phyloP scores from a whole-genome alignment of 1,140 invertebrate species.

The Colletes latitarsis region DNA sequence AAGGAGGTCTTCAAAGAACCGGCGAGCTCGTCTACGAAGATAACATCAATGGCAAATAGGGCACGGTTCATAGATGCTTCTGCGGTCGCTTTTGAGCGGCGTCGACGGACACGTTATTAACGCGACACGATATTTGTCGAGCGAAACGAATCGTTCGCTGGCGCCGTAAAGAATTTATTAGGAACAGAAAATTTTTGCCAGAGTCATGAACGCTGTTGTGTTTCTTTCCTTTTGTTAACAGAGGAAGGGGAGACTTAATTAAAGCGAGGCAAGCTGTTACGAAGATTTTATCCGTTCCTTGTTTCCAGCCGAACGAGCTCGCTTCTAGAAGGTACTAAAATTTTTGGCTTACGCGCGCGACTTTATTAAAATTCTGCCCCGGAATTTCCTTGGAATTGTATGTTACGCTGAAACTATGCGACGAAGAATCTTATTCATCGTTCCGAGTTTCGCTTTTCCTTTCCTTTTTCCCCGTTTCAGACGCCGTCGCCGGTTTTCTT shows the following conservation, averaged over 20 bases:
- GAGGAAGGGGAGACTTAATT: conserved; percentile 12
- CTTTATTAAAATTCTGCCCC: conserved; percentile 39
- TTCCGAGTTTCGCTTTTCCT: background rate
- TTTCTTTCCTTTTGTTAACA: background rate
- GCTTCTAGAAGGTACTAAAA: conserved; percentile 17
- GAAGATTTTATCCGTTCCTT: conserved; percentile 35
- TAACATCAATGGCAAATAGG: conserved; percentile 57
- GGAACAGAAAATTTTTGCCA: background rate
- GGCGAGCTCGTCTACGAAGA: conserved; percentile 30
- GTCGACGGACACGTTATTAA: conserved; percentile 14
- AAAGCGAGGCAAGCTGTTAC: conserved; percentile 4
- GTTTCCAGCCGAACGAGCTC: conserved; percentile 15
- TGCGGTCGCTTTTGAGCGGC: conserved; percentile 2
- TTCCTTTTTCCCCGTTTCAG: background rate
- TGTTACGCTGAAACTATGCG: conserved; percentile 12
- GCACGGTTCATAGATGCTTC: background rate
- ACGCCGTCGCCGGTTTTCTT: background rate
- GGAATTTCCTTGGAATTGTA: conserved; percentile 24
- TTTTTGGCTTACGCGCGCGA: conserved; percentile 28
- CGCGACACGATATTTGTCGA: background rate
- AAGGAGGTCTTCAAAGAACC: conserved; percentile 50
- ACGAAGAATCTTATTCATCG: conserved; percentile 1
- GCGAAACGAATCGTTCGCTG: background rate
- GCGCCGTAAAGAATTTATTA: conserved; percentile 3
- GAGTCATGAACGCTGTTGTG: background rate